Conservation (phyloP, 1,140 invertebrate species). For the Lordiphosa stackelbergi region DNA sequence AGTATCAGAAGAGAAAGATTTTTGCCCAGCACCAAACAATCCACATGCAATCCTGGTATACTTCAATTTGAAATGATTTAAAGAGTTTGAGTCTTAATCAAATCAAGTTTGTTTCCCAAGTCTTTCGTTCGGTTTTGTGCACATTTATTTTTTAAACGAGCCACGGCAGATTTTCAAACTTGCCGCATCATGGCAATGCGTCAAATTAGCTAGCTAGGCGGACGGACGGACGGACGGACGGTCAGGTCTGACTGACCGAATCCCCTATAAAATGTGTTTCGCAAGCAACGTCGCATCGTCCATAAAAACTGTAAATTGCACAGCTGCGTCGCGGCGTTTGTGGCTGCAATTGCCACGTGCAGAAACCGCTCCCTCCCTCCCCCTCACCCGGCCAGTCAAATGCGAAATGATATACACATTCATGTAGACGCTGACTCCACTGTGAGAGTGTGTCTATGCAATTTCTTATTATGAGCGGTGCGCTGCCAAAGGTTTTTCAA, state of each 20-base stretch:
- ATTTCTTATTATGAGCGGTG: constrained; percentile 67
- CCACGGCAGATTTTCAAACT: constrained; percentile 19
- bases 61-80: background rate
- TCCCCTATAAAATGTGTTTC: constrained; percentile 44
- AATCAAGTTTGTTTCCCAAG: constrained; percentile 64
- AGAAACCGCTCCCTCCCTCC: constrained; percentile 24
- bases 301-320: constrained; percentile 69
- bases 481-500: constrained; percentile 52
- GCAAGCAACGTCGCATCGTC: constrained; percentile 54
- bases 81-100: background rate
- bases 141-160: constrained; percentile 1
- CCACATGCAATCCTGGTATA: too few relatives aligned
- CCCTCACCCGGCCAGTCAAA: constrained; percentile 39
- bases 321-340: constrained; percentile 64
- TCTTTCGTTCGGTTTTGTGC: constrained; percentile 40
- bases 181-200: constrained; percentile 43
- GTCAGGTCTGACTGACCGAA: constrained; percentile 21
- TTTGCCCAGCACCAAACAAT: too few relatives aligned
- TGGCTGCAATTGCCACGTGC: constrained; percentile 56
- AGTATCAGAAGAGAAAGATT: too few relatives aligned
- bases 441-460: constrained; percentile 34
- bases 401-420: constrained; percentile 38
- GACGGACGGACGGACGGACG: constrained; percentile 19
- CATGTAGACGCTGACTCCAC: constrained; percentile 7
- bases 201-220: constrained; percentile 41